Evolutionary conservation across 2,797 vertebrate genomes (phyloP), one percentile per base, ranked within the genome.

Genomic region (Perodicticus potto): DNA sequence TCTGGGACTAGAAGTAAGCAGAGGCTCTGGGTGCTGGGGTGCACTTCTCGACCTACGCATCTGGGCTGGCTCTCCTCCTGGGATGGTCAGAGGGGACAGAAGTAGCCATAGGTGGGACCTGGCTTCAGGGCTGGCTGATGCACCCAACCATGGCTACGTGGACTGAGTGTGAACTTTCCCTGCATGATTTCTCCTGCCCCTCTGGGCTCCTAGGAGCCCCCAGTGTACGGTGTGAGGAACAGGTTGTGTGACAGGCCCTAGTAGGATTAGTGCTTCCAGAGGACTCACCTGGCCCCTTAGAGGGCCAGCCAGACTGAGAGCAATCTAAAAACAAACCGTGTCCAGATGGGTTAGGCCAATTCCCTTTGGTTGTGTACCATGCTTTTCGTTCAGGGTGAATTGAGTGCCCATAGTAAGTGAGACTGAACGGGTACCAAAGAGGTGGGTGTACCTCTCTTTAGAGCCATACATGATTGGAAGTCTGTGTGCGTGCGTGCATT

Each of bases 1-100:
- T 94, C 67, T 67, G 12, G 16, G 89, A 76, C 76, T 85, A 37
- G 57, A 94, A 90, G 61, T 55, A 87, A 82, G n/a, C 43, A 40
- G n/a, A 77, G 76, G 63, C 89, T 86, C 63, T 83, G 74, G 37
- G 55, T 6, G 12, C 43, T 40, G 23, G 16, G 17, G 37, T 83
- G 19, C 29, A 76, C 34, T 40, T 40, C 59, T 40, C 37, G 76
- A 29, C 32, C 40, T 81, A 0, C 40, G 19, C 83, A 19, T 43
- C 61, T 93, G 86, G 20, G 7, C 10, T 37, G 20, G 8, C 10
- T 37, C 4, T 69, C 59, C 13, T 86, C 4, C 37, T 86, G 49
- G 61, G 37, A 25, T 78, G 57, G 37, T 49, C 55, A 53, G 1
- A 73, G 55, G 67, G 53, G 88, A 72, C 73, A 77, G 80, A 45